These are phyloP conservation scores for Drosophila greeni DNA, from an alignment of 2,888 invertebrate genomes.

Conservation along the genomic window DNA sequence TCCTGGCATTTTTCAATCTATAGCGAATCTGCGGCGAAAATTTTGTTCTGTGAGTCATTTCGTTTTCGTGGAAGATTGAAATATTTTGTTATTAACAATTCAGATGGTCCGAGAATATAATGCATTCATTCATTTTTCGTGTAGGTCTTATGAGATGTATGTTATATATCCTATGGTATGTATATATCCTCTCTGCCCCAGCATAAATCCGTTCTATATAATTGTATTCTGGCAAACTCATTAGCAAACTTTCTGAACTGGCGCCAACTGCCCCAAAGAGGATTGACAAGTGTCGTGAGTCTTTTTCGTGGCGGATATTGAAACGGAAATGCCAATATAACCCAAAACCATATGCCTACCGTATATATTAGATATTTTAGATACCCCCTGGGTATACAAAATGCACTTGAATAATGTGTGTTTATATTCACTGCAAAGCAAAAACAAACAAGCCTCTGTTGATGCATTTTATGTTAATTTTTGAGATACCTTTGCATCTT, in stretches of 20 bases:
- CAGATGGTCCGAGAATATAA: conserved; percentile 19
- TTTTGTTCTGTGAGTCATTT: conserved; percentile 39
- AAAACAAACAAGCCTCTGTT: conserved; percentile 21
- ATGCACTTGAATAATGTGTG: conserved; percentile 44
- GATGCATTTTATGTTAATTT: conserved; percentile 36
- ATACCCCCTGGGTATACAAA: conserved; percentile 8
- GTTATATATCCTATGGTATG: too few species aligned
- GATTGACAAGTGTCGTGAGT: conserved; percentile 52
- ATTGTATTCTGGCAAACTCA: conserved; percentile 11
- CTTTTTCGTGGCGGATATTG: conserved; percentile 12
- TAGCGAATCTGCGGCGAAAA: conserved; percentile 7
- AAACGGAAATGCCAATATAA: conserved; percentile 65
- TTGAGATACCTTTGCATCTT: conserved; percentile 30
- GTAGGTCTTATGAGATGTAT: too few species aligned
- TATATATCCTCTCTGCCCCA: conserved; percentile 5
- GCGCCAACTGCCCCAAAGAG: conserved; percentile 51
- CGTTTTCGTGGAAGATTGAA: conserved; percentile 47
- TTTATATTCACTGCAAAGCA: conserved; percentile 32
- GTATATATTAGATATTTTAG: conserved; percentile 5
- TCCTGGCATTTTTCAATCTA: conserved; percentile 39
- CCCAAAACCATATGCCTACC: conserved; percentile 36
- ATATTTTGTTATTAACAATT: conserved; percentile 44
- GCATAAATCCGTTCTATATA: conserved; percentile 26
- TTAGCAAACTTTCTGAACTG: conserved; percentile 31
- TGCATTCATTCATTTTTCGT: conserved; percentile 32